A percentile compares a stretch with the other conserved stretches of the same genome.
phyloP scores from a whole-genome alignment of 2,888 invertebrate species.

The Caenorhabditis sinica region DNA sequence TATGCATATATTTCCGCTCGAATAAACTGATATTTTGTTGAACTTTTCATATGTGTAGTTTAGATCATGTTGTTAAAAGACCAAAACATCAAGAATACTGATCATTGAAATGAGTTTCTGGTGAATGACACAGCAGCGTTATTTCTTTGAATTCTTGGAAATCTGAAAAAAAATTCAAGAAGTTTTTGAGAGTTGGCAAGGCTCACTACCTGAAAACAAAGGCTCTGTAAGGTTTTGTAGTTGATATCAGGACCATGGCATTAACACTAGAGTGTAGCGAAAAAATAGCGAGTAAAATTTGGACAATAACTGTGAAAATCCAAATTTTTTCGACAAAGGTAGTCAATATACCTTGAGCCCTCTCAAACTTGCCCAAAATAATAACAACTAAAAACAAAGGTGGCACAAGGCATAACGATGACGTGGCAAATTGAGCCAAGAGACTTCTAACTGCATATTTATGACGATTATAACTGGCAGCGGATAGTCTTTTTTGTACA shows the following conservation, averaged over 20 bases:
- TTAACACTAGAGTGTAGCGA: constrained; percentile 4
- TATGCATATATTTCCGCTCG: neutral
- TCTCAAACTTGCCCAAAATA: too few relatives aligned
- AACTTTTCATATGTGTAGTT: too few relatives aligned
- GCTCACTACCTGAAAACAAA: neutral
- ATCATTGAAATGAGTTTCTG: neutral
- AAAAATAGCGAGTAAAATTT: neutral
- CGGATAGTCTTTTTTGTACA: neutral
- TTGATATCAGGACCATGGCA: constrained; percentile 4
- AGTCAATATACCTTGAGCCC: too few relatives aligned
- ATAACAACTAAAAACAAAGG: neutral
- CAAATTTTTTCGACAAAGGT: too few relatives aligned
- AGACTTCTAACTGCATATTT: constrained; percentile 3
- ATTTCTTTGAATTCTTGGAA: too few relatives aligned
- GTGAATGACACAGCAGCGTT: neutral
- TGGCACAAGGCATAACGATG: constrained; percentile 3
- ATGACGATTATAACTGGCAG: neutral
- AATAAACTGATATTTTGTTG: neutral
- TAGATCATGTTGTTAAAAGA: neutral
- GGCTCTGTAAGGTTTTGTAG: neutral
- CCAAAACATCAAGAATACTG: neutral
- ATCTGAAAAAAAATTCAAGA: neutral
- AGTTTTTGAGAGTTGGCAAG: too few relatives aligned
- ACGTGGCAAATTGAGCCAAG: constrained; percentile 21
- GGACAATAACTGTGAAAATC: neutral